A percentile compares a stretch with the other conserved stretches of the same genome.
Evolutionary conservation across 2,888 invertebrate genomes (phyloP).

Genomic region (Petrolisthes manimaculis): DNA sequence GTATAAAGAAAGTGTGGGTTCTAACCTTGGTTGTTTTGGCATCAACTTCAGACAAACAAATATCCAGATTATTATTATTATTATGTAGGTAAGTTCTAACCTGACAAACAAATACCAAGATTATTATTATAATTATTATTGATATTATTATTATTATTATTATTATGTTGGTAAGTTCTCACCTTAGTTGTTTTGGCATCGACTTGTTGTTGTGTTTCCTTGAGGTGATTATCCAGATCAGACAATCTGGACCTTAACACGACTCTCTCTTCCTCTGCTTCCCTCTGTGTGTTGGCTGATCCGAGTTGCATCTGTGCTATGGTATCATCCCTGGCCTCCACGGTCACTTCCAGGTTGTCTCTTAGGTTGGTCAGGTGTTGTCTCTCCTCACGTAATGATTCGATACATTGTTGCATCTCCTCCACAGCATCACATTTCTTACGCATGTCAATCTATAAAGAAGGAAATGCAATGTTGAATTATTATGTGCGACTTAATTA

Average conservation of each 20-base stretch:
- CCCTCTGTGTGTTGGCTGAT: conserved; percentile 14
- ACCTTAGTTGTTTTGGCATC: conserved; percentile 15
- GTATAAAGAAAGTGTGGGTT: background rate
- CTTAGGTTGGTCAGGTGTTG: conserved; percentile 39
- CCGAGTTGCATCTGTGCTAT: conserved; percentile 31
- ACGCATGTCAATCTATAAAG: conserved; percentile 59
- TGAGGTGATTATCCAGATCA: conserved; percentile 51
- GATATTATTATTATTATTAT: no score
- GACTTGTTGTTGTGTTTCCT: conserved; percentile 39
- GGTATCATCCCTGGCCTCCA: conserved; percentile 31
- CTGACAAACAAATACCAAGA: no score
- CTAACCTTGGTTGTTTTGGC: conserved; percentile 11
- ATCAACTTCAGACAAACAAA: no score
- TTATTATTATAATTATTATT: no score
- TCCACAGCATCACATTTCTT: conserved; percentile 64
- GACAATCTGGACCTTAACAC: conserved; percentile 40
- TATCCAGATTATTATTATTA: no score
- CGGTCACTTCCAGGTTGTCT: conserved; percentile 43
- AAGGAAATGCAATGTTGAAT: background rate
- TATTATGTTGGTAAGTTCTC: no score
- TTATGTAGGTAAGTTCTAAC: no score
- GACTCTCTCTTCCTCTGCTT: conserved; percentile 47
- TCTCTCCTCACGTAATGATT: conserved; percentile 55
- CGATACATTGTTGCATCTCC: conserved; percentile 63
- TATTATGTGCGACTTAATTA: background rate